These are phyloP conservation scores for Sinocyclocheilus grahami DNA, from an alignment of 2,113 vertebrate genomes.

Conservation along the genomic window DNA sequence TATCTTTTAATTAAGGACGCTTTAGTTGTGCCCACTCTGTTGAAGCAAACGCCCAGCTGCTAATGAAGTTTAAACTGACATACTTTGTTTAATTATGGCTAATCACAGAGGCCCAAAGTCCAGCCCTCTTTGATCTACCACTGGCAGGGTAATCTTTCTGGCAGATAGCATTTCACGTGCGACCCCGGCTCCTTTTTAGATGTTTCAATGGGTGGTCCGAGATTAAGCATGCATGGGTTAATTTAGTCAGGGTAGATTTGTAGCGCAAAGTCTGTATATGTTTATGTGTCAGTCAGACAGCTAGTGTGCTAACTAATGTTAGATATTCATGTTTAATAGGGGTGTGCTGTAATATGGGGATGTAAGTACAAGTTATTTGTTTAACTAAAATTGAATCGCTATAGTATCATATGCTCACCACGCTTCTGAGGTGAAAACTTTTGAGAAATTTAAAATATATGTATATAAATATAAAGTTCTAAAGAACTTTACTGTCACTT, in stretches of 20 bases:
- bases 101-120: slow-evolving; percentile 92
- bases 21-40: slow-evolving; percentile 97
- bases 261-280: slow-evolving; percentile 38
- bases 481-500: no score
- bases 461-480: neutral
- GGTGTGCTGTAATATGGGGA: no score
- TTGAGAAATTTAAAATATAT: no score
- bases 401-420: neutral
- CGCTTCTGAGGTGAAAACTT: no score
- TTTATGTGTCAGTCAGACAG: slow-evolving; percentile 35
- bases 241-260: slow-evolving; percentile 78
- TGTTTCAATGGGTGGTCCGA: slow-evolving; percentile 85
- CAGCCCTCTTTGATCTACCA: slow-evolving; percentile 94
- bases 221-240: slow-evolving; percentile 87
- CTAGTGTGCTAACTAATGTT: neutral
- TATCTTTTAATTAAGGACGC: slow-evolving; percentile 99
- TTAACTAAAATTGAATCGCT: neutral
- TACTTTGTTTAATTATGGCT: slow-evolving; percentile 99
- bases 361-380: neutral
- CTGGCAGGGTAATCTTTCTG: slow-evolving; percentile 91
- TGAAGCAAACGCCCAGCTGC: slow-evolving; percentile 92
- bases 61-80: slow-evolving; percentile 99
- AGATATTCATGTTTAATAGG: neutral
- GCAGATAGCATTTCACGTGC: slow-evolving; percentile 91
- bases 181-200: slow-evolving; percentile 81